phyloP scores from a whole-genome alignment of 1,140 invertebrate species.

The Acromyrmex echinatior region DNA sequence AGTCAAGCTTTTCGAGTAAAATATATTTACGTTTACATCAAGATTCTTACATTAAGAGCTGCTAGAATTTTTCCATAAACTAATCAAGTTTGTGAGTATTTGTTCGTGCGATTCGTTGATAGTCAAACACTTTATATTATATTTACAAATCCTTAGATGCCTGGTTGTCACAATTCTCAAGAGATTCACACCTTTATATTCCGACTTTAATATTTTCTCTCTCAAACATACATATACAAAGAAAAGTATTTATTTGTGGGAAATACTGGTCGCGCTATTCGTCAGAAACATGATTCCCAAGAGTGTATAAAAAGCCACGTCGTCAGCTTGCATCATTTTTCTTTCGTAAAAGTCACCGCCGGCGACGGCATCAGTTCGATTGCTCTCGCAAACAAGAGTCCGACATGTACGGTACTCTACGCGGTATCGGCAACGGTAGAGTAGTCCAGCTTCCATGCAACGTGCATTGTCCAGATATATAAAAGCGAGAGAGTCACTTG shows the following conservation, averaged over 20 bases:
- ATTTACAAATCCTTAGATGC: slow-evolving; percentile 1
- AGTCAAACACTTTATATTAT: slow-evolving; percentile 11
- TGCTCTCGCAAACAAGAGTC: slow-evolving; percentile 3
- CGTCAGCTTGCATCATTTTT: slow-evolving; percentile 16
- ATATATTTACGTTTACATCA: neutral
- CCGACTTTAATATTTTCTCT: neutral
- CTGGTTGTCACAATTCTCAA: neutral
- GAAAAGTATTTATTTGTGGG: neutral
- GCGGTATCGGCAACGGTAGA: neutral
- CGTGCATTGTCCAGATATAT: slow-evolving; percentile 13
- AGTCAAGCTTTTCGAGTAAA: neutral
- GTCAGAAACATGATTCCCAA: neutral
- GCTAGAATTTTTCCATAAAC: neutral
- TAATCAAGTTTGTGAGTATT: neutral
- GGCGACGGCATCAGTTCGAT: neutral
- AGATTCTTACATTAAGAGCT: neutral
- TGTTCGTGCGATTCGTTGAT: neutral
- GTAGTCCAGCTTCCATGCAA: neutral
- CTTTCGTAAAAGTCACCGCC: neutral
- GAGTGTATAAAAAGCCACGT: slow-evolving; percentile 14
- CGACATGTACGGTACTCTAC: neutral
- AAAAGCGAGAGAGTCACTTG: slow-evolving; percentile 40
- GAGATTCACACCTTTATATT: neutral
- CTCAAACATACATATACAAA: neutral
- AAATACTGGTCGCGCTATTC: neutral